Percentiles rank a stretch among this genome's conserved stretches.
Conservation (phyloP, 2,113 vertebrate genomes). For the Pristiophorus japonicus region DNA sequence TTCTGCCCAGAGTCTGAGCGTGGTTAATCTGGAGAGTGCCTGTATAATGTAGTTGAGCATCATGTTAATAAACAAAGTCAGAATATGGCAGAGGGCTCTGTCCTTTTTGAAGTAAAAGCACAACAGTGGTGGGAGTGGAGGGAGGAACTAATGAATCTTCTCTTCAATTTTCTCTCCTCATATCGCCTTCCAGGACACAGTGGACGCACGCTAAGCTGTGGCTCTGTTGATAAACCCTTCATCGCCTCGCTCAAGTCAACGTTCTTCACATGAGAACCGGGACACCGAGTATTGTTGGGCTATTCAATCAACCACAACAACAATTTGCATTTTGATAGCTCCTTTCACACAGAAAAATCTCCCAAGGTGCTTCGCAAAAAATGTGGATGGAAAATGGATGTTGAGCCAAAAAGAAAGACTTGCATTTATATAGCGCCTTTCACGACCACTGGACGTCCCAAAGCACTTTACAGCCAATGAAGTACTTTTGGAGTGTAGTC, state of each 20-base stretch:
- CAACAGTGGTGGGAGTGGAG: neutral
- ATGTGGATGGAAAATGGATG: neutral
- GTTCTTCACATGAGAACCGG: neutral
- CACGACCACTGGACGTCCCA: too few relatives aligned
- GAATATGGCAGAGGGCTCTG: neutral
- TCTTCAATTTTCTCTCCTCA: neutral
- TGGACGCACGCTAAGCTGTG: neutral
- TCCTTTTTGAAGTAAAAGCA: neutral
- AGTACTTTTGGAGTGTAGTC: too few relatives aligned
- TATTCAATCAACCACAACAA: neutral
- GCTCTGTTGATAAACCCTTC: neutral
- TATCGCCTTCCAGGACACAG: neutral
- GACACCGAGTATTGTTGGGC: too few relatives aligned
- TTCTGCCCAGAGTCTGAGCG: neutral
- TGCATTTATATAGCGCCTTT: too few relatives aligned
- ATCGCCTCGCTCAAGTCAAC: too few relatives aligned
- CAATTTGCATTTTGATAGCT: neutral
- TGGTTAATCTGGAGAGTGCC: neutral
- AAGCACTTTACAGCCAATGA: too few relatives aligned
- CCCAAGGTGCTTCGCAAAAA: neutral
- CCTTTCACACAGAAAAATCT: neutral
- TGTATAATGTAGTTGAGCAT: neutral
- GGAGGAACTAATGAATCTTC: neutral
- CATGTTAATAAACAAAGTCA: neutral
- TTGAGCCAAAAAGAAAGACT: too few relatives aligned